phyloP scores from a whole-genome alignment of 92 coral and sea anemone genomes.

The Epizoanthus scotinus region DNA sequence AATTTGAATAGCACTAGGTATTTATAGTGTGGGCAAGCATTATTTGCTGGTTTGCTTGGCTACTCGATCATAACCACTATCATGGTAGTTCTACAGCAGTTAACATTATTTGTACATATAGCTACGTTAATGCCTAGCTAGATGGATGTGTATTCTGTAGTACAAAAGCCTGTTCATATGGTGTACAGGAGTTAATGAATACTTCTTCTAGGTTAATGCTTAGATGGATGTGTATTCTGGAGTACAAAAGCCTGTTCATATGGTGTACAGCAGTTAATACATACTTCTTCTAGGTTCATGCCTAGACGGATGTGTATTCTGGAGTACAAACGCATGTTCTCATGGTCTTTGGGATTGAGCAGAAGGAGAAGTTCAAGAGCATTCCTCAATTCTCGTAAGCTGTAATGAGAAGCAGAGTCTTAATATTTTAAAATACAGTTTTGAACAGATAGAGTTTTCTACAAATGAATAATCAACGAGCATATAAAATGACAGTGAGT shows the following conservation, averaged over 20 bases:
- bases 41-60: no score
- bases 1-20: no score
- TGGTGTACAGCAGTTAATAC: constrained; percentile 35
- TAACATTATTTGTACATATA: constrained; percentile 64
- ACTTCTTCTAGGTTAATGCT: constrained; percentile 83
- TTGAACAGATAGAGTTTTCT: background rate
- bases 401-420: constrained; percentile 21
- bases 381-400: constrained; percentile 70
- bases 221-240: constrained; percentile 68
- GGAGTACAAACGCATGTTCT: constrained; percentile 56
- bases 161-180: no score
- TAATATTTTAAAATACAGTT: no score
- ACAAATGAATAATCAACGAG: no score
- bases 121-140: constrained; percentile 74
- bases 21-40: no score
- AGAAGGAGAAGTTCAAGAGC: constrained; percentile 62
- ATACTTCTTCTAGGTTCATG: constrained; percentile 79
- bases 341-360: constrained; percentile 62
- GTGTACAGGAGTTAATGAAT: background rate
- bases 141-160: constrained; percentile 69
- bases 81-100: no score
- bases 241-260: no score
- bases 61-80: no score
- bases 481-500: no score
- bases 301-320: constrained; percentile 72